These are phyloP conservation scores for Agrochola lychnidis DNA, from an alignment of 2,888 invertebrate genomes.

Conservation along the genomic window DNA sequence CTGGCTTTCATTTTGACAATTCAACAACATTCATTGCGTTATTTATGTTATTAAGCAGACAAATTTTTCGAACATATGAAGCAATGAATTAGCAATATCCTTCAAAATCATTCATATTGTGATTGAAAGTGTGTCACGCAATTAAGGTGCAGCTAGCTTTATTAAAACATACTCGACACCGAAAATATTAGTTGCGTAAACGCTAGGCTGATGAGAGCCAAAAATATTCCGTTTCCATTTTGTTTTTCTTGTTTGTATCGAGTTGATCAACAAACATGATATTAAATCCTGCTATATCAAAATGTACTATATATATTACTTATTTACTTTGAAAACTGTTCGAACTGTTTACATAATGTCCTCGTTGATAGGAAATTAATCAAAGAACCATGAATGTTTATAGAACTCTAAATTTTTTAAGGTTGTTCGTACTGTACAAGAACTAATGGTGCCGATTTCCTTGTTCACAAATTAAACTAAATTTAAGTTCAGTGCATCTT, in stretches of 20 bases:
- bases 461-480: no score
- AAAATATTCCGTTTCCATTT: conserved; percentile 12
- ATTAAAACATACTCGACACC: background rate
- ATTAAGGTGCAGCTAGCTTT: background rate
- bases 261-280: conserved; percentile 17
- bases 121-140: no score
- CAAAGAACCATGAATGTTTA: background rate
- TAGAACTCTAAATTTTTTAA: background rate
- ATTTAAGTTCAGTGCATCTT: no score
- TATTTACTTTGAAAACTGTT: background rate
- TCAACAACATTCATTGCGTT: no score
- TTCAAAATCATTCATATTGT: no score
- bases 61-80: no score
- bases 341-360: background rate
- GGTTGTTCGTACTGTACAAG: background rate
- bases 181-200: background rate
- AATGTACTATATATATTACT: conserved; percentile 9
- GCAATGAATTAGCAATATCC: no score
- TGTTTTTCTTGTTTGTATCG: conserved; percentile 13
- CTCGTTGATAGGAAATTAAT: background rate
- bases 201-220: background rate
- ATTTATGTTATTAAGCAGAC: no score
- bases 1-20: no score
- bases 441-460: no score
- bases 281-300: background rate